A percentile compares a stretch with the other conserved stretches of the same genome.
Conservation (phyloP, 2,888 invertebrate genomes). For the Ectropis crepuscularia region DNA sequence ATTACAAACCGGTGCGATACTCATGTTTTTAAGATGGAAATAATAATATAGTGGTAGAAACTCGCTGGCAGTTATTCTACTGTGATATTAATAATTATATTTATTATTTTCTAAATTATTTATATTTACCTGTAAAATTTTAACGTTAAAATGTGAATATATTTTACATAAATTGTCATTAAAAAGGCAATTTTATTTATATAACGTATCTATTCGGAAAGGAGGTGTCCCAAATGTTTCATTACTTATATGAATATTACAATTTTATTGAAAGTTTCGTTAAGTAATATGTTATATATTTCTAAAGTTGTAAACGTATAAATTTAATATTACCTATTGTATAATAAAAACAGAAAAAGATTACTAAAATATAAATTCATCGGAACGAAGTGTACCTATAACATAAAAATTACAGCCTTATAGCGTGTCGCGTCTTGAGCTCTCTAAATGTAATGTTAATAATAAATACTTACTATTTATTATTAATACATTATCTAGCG, state of each 20-base stretch:
- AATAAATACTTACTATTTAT: conserved; percentile 39
- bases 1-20: background rate
- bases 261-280: conserved; percentile 67
- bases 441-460: conserved; percentile 64
- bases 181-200: conserved; percentile 72
- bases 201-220: conserved; percentile 60
- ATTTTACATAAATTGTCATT: conserved; percentile 71
- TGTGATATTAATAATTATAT: conserved; percentile 84
- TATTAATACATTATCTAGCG: conserved; percentile 64
- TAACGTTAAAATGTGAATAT: conserved; percentile 41
- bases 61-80: conserved; percentile 79
- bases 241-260: conserved; percentile 64
- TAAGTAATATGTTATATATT: conserved; percentile 51
- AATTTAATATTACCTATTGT: conserved; percentile 38
- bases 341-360: conserved; percentile 38
- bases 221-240: conserved; percentile 79
- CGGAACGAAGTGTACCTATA: conserved; percentile 55
- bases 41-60: conserved; percentile 41
- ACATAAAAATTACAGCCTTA: conserved; percentile 48
- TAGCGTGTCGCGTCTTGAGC: conserved; percentile 54
- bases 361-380: conserved; percentile 50
- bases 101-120: conserved; percentile 80
- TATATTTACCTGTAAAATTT: conserved; percentile 59
- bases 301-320: conserved; percentile 47
- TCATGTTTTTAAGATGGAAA: conserved; percentile 5